Evolutionary conservation across 2,113 vertebrate species (phyloP).

Genomic region (Salvelinus alpinus): DNA sequence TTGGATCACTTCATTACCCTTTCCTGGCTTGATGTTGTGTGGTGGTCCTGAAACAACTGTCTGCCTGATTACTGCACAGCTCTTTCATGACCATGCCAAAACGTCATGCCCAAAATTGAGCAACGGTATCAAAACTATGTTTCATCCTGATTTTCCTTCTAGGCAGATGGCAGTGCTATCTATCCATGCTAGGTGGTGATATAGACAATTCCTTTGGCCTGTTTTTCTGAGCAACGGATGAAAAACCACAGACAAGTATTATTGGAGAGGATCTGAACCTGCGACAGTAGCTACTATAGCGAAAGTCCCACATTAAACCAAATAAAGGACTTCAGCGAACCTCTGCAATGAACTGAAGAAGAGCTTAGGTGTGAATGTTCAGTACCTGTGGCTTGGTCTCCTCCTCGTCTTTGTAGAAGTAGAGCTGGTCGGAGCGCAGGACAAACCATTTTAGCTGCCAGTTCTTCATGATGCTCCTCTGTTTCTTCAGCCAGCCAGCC

Average conservation of each 20-base stretch:
- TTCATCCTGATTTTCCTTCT: too few relatives aligned
- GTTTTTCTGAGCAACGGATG: background rate
- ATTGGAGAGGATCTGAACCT: background rate
- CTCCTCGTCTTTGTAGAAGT: constrained; percentile 93
- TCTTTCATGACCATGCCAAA: too few relatives aligned
- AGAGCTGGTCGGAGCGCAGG: constrained; percentile 85
- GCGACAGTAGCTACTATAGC: too few relatives aligned
- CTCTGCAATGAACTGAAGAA: too few relatives aligned
- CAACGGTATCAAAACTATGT: background rate
- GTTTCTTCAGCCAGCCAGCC: constrained; percentile 92
- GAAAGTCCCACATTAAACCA: constrained; percentile 7
- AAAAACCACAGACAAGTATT: too few relatives aligned
- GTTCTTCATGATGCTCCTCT: constrained; percentile 92
- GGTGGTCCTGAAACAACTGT: too few relatives aligned
- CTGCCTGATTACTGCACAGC: too few relatives aligned
- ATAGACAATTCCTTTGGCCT: too few relatives aligned
- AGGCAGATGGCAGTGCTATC: too few relatives aligned
- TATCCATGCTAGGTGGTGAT: too few relatives aligned
- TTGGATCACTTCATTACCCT: constrained; percentile 44
- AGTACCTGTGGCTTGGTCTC: constrained; percentile 91
- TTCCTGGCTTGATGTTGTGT: background rate
- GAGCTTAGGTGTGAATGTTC: background rate
- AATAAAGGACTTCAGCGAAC: too few relatives aligned
- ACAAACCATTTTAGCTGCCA: constrained; percentile 96
- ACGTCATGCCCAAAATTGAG: too few relatives aligned